A percentile compares a stretch with the other conserved stretches of the same genome.
Evolutionary conservation across 2,888 invertebrate genomes (phyloP).

Genomic region (Rugalucina vietnamica): DNA sequence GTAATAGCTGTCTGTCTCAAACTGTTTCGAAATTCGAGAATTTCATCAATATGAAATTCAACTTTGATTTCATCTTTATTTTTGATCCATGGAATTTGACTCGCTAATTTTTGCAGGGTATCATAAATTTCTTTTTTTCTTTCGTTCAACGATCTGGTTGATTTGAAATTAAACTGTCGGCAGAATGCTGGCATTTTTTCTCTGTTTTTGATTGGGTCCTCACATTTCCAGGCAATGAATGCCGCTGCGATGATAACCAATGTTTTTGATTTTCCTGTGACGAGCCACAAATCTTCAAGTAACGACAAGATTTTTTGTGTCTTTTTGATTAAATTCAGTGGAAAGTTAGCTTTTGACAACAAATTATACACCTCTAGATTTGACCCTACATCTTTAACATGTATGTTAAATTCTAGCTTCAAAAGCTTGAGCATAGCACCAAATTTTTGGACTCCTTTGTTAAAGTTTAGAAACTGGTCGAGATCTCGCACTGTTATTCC

Average conservation of each 20-base stretch:
- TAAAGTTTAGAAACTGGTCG: neutral
- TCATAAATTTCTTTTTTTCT: constrained; percentile 5
- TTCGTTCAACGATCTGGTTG: neutral
- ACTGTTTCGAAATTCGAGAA: neutral
- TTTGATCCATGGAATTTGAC: neutral
- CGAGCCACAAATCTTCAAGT: neutral
- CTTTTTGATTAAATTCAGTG: neutral
- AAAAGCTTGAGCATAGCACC: constrained; percentile 3
- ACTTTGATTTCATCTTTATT: neutral
- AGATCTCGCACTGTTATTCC: neutral
- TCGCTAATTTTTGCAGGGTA: neutral
- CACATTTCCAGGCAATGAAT: neutral
- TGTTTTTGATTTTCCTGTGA: neutral
- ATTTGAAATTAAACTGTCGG: neutral
- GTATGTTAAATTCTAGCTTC: neutral
- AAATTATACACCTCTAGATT: neutral
- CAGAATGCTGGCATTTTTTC: neutral
- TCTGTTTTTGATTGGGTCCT: neutral
- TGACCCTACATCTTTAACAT: neutral
- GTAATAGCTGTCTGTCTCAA: neutral
- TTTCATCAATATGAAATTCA: neutral
- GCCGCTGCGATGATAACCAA: neutral
- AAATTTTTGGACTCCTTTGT: neutral
- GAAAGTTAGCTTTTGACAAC: neutral
- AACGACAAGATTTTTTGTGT: neutral